Base-by-base conservation (phyloP, 2,113 vertebrate genomes). In the Noctilio leporinus region DNA sequence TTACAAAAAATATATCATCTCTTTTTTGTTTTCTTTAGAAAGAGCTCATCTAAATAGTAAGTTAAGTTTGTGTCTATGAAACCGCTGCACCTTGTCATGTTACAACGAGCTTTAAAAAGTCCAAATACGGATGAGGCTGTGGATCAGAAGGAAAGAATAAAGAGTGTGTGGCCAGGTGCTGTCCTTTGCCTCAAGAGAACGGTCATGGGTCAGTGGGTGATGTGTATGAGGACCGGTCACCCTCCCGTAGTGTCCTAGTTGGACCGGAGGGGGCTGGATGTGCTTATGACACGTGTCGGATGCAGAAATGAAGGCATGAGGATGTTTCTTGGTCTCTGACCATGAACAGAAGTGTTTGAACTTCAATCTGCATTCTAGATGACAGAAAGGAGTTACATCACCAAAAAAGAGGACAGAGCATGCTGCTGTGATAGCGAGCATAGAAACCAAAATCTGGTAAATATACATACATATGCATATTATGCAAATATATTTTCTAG, bases 1-100 rank as follows among this genome's bases (percentile, higher is more conserved):
- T 98, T 98, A 98, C 98, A 98, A 98, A 98, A 98, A 98, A 98
- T 98, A 98, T 98, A 98, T 98, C 95, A 97, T 98, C 97, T 98
- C 97, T 97, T 98, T 96, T 96, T 98, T 75, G 5, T 73, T 77
- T 98, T 98, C 97, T 98, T 98, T 98, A 98, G 98, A 98, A 98
- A 98, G 97, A 95, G 97, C 98, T 98, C 97, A 88, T 97, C 97
- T 98, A 98, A 98, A 97, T 98, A 98, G 97, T 97, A 98, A 98
- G 98, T 98, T 93, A 98, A 98, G 98, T 97, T 97, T 98, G 98
- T 95, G 95, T 97, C 96, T 98, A 97, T 98, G 98, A 98, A 98
- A 98, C 89, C 85, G 90, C 97, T 98, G 97, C 97, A 98, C 94
- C 97, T 98, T 96, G 96, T 98, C 51, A 24, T 98, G 95, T 95